phyloP scores from a whole-genome alignment of 2,113 vertebrate genomes.

The Ginglymostoma cirratum region DNA sequence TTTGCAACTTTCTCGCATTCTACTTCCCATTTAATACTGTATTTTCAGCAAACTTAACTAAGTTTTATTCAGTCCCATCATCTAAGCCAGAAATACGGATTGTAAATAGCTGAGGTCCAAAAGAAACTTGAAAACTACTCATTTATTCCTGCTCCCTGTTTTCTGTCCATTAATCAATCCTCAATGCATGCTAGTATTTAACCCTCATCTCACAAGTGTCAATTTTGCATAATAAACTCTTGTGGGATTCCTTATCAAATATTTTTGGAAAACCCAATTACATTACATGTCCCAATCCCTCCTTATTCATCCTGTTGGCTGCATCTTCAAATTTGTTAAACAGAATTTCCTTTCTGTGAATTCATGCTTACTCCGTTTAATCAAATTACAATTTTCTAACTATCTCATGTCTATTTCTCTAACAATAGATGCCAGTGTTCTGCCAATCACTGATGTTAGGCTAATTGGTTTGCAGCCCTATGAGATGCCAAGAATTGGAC shows the following conservation, averaged over 20 bases:
- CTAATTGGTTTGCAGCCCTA: neutral
- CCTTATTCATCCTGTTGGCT: neutral
- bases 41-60: no score
- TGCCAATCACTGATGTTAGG: neutral
- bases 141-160: no score
- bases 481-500: neutral
- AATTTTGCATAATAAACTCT: neutral
- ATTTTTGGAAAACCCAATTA: neutral
- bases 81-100: no score
- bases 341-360: neutral
- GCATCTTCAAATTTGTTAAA: neutral
- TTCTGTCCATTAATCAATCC: no score
- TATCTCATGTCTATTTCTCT: neutral
- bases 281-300: neutral
- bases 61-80: no score
- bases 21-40: no score
- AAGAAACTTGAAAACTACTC: no score
- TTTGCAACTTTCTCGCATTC: no score
- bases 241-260: neutral
- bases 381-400: neutral
- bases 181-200: no score
- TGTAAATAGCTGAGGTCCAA: no score
- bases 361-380: neutral
- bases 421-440: neutral
- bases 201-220: neutral